Percentiles rank a stretch among this genome's conserved stretches.
phyloP scores from a whole-genome alignment of 2,888 invertebrate genomes.

The Hypena proboscidalis region DNA sequence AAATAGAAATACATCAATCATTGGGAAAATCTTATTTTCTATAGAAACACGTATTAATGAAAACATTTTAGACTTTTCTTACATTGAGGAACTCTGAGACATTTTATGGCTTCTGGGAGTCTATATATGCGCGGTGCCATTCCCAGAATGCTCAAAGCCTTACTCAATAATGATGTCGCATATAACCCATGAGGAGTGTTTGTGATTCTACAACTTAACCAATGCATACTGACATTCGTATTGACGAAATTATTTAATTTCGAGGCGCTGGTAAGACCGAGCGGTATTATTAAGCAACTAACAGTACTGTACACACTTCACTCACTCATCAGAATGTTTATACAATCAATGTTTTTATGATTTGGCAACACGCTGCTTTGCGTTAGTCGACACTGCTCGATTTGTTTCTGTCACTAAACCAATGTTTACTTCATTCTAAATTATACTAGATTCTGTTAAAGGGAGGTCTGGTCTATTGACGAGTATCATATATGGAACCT shows the following conservation, averaged over 20 bases:
- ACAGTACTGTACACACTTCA: conserved; percentile 7
- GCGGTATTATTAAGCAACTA: conserved; percentile 5
- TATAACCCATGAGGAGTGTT: too few species aligned
- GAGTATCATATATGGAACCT: not conserved
- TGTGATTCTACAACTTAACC: too few species aligned
- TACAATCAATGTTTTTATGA: conserved; percentile 29
- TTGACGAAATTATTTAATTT: not conserved
- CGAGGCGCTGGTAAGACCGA: not conserved
- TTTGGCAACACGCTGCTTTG: conserved; percentile 44
- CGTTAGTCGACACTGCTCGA: conserved; percentile 41
- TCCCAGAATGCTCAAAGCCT: too few species aligned
- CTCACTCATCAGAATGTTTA: conserved; percentile 20
- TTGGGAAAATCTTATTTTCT: too few species aligned
- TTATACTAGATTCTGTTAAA: not conserved
- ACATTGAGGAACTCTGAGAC: too few species aligned
- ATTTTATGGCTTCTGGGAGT: too few species aligned
- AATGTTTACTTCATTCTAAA: conserved; percentile 4
- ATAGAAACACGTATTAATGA: too few species aligned
- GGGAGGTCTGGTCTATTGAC: not conserved
- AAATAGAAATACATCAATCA: too few species aligned
- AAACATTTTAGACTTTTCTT: too few species aligned
- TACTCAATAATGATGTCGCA: too few species aligned
- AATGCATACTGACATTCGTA: too few species aligned
- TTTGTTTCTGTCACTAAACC: conserved; percentile 36
- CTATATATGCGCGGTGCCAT: too few species aligned